phyloP scores from a whole-genome alignment of 2,113 vertebrate species.

The Xenus cinereus region DNA sequence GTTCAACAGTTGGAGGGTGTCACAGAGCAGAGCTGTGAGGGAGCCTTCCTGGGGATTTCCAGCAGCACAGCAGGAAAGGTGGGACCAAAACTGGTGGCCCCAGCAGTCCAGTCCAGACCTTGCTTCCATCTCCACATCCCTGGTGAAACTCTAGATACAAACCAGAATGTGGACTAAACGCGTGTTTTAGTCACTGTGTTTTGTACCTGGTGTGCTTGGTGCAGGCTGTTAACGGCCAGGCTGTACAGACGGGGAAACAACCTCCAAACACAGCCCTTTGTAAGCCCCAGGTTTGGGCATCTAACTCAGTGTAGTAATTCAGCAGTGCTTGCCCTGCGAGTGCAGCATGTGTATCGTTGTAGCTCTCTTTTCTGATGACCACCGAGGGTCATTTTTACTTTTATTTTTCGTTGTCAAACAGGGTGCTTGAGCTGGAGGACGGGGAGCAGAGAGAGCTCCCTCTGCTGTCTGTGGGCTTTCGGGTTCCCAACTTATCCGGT shows the following conservation, averaged over 20 bases:
- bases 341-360: not conserved
- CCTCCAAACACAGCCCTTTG: not conserved
- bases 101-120: not conserved
- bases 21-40: not conserved
- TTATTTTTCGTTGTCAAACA: not conserved
- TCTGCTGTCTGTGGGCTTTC: constrained; percentile 6
- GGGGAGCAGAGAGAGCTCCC: constrained; percentile 9
- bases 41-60: not conserved
- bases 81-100: not conserved
- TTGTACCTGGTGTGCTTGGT: not conserved
- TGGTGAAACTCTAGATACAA: not conserved
- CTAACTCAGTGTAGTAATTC: not conserved
- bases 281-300: not conserved
- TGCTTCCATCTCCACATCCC: not conserved
- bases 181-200: fast-evolving
- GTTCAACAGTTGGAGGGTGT: not conserved
- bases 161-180: not conserved
- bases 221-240: not conserved
- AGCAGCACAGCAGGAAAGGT: not conserved
- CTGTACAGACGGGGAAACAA: not conserved
- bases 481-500: not conserved
- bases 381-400: not conserved
- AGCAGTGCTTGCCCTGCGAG: not conserved
- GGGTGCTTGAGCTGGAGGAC: not conserved
- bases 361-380: not conserved